These are phyloP conservation scores for Ceyx melanurus DNA, from an alignment of 2,113 vertebrate genomes.

Conservation along the genomic window DNA sequence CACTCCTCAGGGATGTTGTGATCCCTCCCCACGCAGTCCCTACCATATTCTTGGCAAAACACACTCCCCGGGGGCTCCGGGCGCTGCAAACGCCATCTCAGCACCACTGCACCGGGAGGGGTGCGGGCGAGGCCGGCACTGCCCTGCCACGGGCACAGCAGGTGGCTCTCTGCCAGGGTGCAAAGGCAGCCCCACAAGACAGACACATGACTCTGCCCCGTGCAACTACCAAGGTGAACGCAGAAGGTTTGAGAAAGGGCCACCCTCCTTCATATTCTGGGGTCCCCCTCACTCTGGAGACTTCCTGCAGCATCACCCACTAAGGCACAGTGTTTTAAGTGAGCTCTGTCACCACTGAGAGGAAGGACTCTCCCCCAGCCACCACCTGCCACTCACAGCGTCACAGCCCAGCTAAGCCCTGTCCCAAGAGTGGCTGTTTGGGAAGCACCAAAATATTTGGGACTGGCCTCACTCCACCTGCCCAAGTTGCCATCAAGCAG, in stretches of 20 bases:
- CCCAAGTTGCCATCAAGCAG: background rate
- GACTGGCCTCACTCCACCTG: background rate
- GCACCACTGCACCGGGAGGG: too few species aligned
- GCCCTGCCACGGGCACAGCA: too few species aligned
- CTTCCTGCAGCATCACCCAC: background rate
- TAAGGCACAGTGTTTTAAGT: background rate
- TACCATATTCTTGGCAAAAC: too few species aligned
- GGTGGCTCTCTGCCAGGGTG: too few species aligned
- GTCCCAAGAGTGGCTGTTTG: background rate
- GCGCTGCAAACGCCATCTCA: too few species aligned
- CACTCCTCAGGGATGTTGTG: too few species aligned
- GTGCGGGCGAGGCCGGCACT: too few species aligned
- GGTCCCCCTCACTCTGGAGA: background rate
- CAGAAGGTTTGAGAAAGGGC: background rate
- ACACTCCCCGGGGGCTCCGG: too few species aligned
- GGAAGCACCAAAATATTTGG: background rate
- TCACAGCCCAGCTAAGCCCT: background rate
- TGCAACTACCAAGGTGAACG: background rate
- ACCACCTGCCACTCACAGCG: background rate
- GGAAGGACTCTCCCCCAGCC: background rate
- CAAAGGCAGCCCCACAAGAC: too few species aligned
- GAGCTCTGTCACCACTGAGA: fast-evolving
- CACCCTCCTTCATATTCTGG: background rate
- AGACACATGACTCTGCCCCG: background rate
- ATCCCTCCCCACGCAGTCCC: too few species aligned